phyloP scores from a whole-genome alignment of 2,113 vertebrate genomes.

The Vicugna pacos region DNA sequence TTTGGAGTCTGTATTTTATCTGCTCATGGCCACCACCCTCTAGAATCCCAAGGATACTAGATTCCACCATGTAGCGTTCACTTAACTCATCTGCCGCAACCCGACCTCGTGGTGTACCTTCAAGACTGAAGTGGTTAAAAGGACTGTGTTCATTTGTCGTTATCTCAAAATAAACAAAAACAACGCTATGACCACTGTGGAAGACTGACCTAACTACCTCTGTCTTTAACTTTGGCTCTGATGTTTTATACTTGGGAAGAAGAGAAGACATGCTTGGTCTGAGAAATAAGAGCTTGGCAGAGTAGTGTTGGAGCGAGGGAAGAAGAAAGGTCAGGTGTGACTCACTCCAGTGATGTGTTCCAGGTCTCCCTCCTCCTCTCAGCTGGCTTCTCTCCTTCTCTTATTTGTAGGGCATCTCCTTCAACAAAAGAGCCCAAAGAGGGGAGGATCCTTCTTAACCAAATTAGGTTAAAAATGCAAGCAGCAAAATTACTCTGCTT shows the following conservation, averaged over 20 bases:
- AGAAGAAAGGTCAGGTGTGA: not conserved
- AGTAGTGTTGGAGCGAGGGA: rapidly evolving
- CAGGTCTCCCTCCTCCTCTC: not conserved
- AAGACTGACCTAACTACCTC: not conserved
- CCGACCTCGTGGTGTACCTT: not conserved
- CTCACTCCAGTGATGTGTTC: not conserved
- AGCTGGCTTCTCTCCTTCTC: not conserved
- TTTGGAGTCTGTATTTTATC: not conserved
- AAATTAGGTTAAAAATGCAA: conserved; percentile 9
- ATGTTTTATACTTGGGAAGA: not conserved
- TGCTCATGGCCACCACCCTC: not conserved
- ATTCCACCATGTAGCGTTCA: not conserved
- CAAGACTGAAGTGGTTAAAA: not conserved
- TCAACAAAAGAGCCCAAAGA: not conserved
- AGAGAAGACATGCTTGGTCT: not conserved
- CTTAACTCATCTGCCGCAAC: not conserved
- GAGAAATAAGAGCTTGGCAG: not conserved
- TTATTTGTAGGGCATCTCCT: not conserved
- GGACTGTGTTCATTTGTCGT: not conserved
- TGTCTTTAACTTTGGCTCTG: not conserved
- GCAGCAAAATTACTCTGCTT: not conserved
- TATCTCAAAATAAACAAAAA: not conserved
- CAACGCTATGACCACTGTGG: not conserved
- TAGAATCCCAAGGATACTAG: not conserved
- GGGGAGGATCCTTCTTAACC: not conserved